A percentile compares a stretch with the other conserved stretches of the same genome.
Conservation (phyloP, 1,140 invertebrate species). For the Lineus longissimus region DNA sequence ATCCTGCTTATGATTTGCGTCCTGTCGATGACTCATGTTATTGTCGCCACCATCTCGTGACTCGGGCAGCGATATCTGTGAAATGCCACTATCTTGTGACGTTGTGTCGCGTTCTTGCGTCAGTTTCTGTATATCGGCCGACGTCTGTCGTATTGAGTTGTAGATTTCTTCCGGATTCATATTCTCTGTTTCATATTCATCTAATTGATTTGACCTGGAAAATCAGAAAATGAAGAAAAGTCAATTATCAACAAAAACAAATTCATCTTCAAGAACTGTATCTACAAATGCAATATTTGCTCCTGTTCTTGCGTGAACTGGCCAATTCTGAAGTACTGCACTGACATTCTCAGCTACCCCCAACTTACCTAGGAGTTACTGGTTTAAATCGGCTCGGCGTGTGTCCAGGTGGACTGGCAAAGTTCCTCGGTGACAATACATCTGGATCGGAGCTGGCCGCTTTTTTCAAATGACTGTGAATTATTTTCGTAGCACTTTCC, state of each 20-base stretch:
- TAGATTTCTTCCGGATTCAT: constrained; percentile 79
- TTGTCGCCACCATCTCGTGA: constrained; percentile 44
- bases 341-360: no score
- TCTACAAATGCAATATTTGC: no score
- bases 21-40: no score
- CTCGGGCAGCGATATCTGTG: constrained; percentile 66
- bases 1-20: no score
- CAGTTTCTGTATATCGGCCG: constrained; percentile 89
- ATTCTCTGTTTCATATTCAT: constrained; percentile 63
- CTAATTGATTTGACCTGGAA: constrained; percentile 19
- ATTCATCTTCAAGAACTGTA: no score
- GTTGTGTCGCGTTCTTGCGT: constrained; percentile 69
- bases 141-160: constrained; percentile 79
- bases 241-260: constrained; percentile 12
- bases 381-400: constrained; percentile 1
- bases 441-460: constrained; percentile 41
- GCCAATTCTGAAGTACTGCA: no score
- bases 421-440: constrained; percentile 46
- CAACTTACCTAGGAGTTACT: constrained; percentile 22
- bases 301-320: no score
- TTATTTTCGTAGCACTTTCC: constrained; percentile 26
- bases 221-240: constrained; percentile 7
- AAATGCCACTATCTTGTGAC: constrained; percentile 81
- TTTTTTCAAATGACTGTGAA: constrained; percentile 1
- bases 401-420: constrained; percentile 30